phyloP scores from a whole-genome alignment of 1,140 invertebrate genomes.

The Leptoteleia sp. region DNA sequence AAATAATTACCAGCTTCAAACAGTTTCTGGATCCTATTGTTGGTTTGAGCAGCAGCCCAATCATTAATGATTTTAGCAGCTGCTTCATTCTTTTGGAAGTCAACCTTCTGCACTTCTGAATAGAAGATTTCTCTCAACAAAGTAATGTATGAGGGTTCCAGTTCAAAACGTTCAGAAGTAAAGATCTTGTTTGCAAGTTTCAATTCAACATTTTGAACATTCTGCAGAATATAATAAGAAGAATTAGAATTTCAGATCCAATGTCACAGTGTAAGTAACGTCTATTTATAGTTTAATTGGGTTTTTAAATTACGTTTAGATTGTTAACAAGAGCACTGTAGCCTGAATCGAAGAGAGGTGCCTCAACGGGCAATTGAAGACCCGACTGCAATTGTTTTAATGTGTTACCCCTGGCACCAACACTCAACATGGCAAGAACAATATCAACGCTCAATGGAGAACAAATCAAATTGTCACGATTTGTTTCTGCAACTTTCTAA shows the following conservation, averaged over 20 bases:
- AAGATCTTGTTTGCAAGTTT: constrained; percentile 75
- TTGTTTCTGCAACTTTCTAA: constrained; percentile 38
- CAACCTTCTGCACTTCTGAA: constrained; percentile 70
- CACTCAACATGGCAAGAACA: constrained; percentile 70
- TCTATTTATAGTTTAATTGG: background rate
- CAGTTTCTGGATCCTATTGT: constrained; percentile 83
- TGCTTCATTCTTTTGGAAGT: constrained; percentile 72
- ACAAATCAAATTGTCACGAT: constrained; percentile 58
- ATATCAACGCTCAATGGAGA: constrained; percentile 73
- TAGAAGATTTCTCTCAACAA: constrained; percentile 60
- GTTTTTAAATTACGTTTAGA: constrained; percentile 68
- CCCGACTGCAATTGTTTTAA: constrained; percentile 62
- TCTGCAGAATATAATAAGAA: constrained; percentile 58
- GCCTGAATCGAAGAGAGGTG: constrained; percentile 47
- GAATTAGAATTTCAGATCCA: background rate
- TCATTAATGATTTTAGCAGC: constrained; percentile 80
- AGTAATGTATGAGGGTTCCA: constrained; percentile 64
- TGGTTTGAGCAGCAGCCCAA: constrained; percentile 82
- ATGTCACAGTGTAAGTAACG: too few species aligned
- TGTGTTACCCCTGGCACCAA: constrained; percentile 71
- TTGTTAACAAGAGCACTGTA: constrained; percentile 65
- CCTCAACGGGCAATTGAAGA: constrained; percentile 67
- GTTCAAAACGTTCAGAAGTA: constrained; percentile 15
- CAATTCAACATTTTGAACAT: constrained; percentile 69
- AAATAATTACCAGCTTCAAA: too few species aligned